Base-by-base conservation (phyloP, 2,797 vertebrate species). In the Melanotaenia boesemani region DNA sequence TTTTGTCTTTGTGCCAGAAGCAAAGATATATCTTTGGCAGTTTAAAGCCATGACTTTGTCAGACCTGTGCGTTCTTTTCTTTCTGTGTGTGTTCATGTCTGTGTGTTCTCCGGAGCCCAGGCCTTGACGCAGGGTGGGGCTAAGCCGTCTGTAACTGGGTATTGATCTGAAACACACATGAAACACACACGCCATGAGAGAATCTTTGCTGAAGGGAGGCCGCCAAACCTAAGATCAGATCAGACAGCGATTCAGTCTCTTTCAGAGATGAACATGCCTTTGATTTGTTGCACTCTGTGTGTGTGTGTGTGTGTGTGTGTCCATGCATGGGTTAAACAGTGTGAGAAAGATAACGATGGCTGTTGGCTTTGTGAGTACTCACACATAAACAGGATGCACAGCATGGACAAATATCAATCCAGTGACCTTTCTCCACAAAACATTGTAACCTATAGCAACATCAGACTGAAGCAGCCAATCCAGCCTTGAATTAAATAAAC, bases 141-240 rank as follows among this genome's bases (percentile, higher is more conserved):
- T 73, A 54, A 62, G 64, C 76, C 66, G 64, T 81, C 85, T 83
- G 70, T 82, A 88, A 87, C 84, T 73, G 46, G 55, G 55, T 93
- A 92, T 92, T 85, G 91, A 93, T 92, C 81, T 70, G 7, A 83
- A 71, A 46, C 46, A 71, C 76, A 77, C 62, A 75, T 65, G 16
- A 62, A 67, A 77, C 1, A 7, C 81, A 67, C 67, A 70, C 72
- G 13, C 70, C 2, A 28, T 28, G 75, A 82, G 65, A 64, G 39
- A 6, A 54, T 74, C 39, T 61, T 59, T 71, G 71, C 64, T 80
- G 71, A 73, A 48, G 64, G 52, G 69, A 77, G 67, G 65, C 55
- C 20, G 20, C 58, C 83, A 87, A 79, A 83, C 80, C 72, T 61
- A 9, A 82, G 77, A 88, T 81, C 79, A 83, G 75, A 89, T 82